These are phyloP conservation scores for Drosophila equinoxialis DNA, from an alignment of 1,140 invertebrate genomes.

Conservation along the genomic window DNA sequence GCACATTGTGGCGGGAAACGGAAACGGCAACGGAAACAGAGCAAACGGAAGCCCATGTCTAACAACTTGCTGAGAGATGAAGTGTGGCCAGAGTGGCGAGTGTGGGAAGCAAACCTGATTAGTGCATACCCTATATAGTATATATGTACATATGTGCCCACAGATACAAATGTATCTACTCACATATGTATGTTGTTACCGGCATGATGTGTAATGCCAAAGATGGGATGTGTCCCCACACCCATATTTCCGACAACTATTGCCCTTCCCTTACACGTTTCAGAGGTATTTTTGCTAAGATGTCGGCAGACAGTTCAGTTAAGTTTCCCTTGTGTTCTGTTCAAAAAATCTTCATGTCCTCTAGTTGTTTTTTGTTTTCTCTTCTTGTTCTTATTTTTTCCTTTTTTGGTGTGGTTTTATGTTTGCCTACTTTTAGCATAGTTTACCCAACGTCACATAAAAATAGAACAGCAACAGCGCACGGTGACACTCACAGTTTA, in stretches of 20 bases:
- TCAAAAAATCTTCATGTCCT: conserved; percentile 53
- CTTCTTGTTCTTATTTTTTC: conserved; percentile 17
- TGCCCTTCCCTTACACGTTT: not conserved
- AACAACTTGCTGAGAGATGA: conserved; percentile 61
- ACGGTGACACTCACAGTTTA: conserved; percentile 34
- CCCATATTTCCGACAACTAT: too few relatives aligned
- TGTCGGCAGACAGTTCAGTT: conserved; percentile 49
- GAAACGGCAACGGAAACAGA: conserved; percentile 70
- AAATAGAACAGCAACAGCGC: conserved; percentile 62
- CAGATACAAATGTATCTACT: not conserved
- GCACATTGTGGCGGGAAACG: conserved; percentile 45
- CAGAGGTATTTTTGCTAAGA: conserved; percentile 57
- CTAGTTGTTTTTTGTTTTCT: conserved; percentile 41
- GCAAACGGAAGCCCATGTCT: conserved; percentile 74
- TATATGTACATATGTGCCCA: too few relatives aligned
- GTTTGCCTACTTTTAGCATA: conserved; percentile 72
- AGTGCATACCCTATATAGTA: conserved; percentile 32
- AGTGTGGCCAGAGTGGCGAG: conserved; percentile 34
- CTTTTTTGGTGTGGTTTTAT: conserved; percentile 18
- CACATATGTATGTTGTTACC: not conserved
- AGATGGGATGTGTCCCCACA: conserved; percentile 25
- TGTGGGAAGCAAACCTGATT: conserved; percentile 55
- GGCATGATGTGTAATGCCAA: conserved; percentile 43
- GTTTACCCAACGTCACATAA: conserved; percentile 76
- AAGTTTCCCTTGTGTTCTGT: conserved; percentile 19